Percentiles rank a stretch among this genome's conserved stretches.
These are phyloP conservation scores for Athetis lepigone DNA, from an alignment of 2,888 invertebrate species.

Conservation along the genomic window DNA sequence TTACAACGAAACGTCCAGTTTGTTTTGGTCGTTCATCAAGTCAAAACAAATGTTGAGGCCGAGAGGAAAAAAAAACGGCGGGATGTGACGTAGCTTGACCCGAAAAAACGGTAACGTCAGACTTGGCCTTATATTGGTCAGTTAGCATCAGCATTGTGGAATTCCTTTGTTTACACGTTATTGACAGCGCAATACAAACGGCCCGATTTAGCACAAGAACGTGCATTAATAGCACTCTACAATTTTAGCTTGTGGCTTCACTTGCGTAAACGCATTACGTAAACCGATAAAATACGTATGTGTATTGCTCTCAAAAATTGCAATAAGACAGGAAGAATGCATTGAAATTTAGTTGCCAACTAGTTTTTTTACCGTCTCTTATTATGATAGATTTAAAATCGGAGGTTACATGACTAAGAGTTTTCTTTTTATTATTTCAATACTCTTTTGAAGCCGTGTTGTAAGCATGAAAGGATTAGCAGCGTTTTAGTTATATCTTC, in stretches of 20 bases:
- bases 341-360: constrained; percentile 48
- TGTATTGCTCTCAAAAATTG: constrained; percentile 37
- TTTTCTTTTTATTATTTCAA: constrained; percentile 28
- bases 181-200: constrained; percentile 54
- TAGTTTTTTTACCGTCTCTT: constrained; percentile 12
- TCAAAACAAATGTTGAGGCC: constrained; percentile 53
- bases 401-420: constrained; percentile 2
- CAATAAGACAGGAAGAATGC: constrained; percentile 44
- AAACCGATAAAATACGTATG: constrained; percentile 35
- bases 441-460: constrained; percentile 17
- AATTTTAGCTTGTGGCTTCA: constrained; percentile 34
- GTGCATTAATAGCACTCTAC: constrained; percentile 44
- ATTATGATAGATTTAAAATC: constrained; percentile 26
- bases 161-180: constrained; percentile 57
- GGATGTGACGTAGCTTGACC: constrained; percentile 54
- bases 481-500: constrained; percentile 42
- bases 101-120: constrained; percentile 44
- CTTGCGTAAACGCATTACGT: constrained; percentile 53
- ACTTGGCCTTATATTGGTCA: constrained; percentile 45
- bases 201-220: constrained; percentile 51
- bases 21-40: constrained; percentile 66
- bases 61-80: constrained; percentile 42
- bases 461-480: constrained; percentile 30
- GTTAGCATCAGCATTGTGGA: constrained; percentile 47
- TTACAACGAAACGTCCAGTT: constrained; percentile 61